Percentiles rank a stretch among this genome's conserved stretches.
phyloP scores from a whole-genome alignment of 2,113 vertebrate genomes.

The Nansenia antarctica region DNA sequence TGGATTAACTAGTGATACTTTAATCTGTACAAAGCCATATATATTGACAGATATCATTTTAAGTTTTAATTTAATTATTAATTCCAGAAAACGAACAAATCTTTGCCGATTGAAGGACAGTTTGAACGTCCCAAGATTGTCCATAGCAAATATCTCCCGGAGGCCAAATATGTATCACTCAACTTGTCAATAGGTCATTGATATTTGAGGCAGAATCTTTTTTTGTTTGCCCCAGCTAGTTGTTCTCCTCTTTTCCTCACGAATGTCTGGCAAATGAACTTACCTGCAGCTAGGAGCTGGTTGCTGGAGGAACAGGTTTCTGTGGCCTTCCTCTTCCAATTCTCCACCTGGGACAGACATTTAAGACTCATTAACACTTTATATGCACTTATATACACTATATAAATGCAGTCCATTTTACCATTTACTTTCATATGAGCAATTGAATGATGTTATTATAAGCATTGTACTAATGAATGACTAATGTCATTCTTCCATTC shows the following conservation, averaged over 20 bases:
- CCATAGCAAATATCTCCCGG: background rate
- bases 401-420: no score
- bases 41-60: background rate
- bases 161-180: background rate
- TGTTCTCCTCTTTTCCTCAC: constrained; percentile 13
- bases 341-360: constrained; percentile 84
- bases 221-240: constrained; percentile 76
- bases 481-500: background rate
- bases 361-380: no score
- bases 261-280: constrained; percentile 45
- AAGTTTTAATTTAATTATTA: background rate
- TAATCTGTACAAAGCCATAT: no score
- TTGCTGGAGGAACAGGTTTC: constrained; percentile 86
- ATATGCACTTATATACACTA: no score
- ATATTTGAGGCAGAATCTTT: constrained; percentile 59
- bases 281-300: constrained; percentile 84
- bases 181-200: background rate
- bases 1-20: no score
- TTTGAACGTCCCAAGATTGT: background rate
- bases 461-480: background rate
- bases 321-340: constrained; percentile 81
- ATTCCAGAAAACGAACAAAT: background rate
- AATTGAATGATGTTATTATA: background rate
- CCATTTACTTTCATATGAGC: no score
- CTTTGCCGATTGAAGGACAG: background rate